Base-by-base conservation (phyloP, 2,888 invertebrate species). In the Nymphalis urticae region DNA sequence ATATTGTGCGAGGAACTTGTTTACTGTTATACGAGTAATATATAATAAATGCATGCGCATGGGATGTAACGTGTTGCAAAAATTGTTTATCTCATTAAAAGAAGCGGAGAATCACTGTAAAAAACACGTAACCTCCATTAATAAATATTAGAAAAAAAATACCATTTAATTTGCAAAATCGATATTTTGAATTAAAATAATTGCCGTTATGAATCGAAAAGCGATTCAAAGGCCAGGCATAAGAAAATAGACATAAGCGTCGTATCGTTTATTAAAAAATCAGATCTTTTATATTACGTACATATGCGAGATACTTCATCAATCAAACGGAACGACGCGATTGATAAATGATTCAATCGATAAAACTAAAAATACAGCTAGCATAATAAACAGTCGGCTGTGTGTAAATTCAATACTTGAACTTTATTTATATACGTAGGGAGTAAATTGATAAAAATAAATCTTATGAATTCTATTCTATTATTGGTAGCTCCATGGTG, bases 301-400 rank as follows among this genome's bases (percentile, higher is more conserved):
- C 64, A 64, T 70, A 70, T 64, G 69, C 56, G 56, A 69, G 64
- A 70, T 70, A 66, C 48, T 63, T 66, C 70, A 70, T 70, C 70
- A 66, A 70, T 70, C 67, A 67, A 47, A 62, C 53, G 27, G 36
- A 66, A 66, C 54, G 32, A 56, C 54, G 51, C 51, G 54, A 64
- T 67, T 70, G 70, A 70, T 70, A 70, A 70, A 67, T 64, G 67
- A 61, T 67, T 67, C 61, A 64, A 70, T 70, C 64, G 70, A 66
- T 66, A 51, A 48, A 70, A 36, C 69, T 69, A 66, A 66, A 66
- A 70, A 70, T 70, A 65, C 10, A 48, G 24, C 53, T 27, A 47
- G 60, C 50, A 42, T 36, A 27, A 63, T 62, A 59, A 70, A 70
- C 66, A 70, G 63, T 70, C 60, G 53, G 21, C 17, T n/a, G 36